Percentiles rank a stretch among this genome's conserved stretches.
Evolutionary conservation across 1,140 invertebrate species (phyloP).

Genomic region (Laupala kohalensis): DNA sequence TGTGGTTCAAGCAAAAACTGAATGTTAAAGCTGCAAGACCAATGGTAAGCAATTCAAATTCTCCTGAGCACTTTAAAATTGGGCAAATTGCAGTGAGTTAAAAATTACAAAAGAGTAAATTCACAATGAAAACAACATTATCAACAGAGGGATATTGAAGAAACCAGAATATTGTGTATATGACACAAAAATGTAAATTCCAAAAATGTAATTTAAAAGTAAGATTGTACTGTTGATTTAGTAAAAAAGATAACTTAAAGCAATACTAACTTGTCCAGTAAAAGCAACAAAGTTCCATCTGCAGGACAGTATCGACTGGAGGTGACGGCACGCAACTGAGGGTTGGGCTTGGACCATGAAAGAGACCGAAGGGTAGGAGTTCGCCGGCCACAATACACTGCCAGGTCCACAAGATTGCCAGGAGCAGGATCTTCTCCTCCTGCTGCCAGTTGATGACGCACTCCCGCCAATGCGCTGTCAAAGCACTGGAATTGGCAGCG

Average conservation of each 20-base stretch:
- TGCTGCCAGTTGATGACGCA: constrained; percentile 50
- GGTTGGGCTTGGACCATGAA: neutral
- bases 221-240: neutral
- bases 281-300: constrained; percentile 33
- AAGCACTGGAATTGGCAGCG: constrained; percentile 64
- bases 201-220: neutral
- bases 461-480: constrained; percentile 51
- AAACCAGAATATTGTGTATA: no score
- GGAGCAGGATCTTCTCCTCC: constrained; percentile 50
- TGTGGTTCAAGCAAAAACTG: no score
- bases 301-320: neutral
- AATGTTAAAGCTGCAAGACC: no score
- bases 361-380: neutral
- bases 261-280: constrained; percentile 44
- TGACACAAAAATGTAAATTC: no score
- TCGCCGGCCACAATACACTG: constrained; percentile 41
- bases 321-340: constrained; percentile 26
- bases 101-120: no score
- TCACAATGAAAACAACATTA: no score
- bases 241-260: neutral
- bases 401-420: constrained; percentile 47
- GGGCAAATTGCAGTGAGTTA: no score
- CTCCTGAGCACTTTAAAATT: no score
- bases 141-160: no score
- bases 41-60: no score